A percentile compares a stretch with the other conserved stretches of the same genome.
Evolutionary conservation across 2,888 invertebrate species (phyloP).

Genomic region (Oxytorus armatus): DNA sequence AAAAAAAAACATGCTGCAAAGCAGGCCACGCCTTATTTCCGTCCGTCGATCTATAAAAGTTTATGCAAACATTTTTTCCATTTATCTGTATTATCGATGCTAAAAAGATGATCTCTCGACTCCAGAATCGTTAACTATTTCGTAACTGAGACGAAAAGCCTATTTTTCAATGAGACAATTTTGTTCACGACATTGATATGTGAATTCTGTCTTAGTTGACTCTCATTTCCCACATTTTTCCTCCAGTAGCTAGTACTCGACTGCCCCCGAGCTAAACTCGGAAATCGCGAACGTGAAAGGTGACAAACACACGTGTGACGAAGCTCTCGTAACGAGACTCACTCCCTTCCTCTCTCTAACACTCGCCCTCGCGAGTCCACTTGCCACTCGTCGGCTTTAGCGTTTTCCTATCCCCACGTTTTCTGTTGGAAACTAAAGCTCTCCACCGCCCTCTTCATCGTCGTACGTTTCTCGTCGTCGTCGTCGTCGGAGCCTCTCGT

Average conservation of each 20-base stretch:
- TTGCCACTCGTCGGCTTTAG: constrained; percentile 36
- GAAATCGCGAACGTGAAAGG: constrained; percentile 39
- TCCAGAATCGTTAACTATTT: no score
- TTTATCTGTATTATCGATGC: no score
- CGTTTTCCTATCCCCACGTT: constrained; percentile 23
- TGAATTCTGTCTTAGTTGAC: not conserved
- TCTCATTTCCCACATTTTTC: not conserved
- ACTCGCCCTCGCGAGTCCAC: constrained; percentile 22
- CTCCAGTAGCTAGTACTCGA: not conserved
- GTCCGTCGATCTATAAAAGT: no score
- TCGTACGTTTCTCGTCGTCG: constrained; percentile 52
- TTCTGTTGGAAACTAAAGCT: constrained; percentile 27
- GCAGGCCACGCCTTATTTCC: no score
- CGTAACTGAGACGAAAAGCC: not conserved
- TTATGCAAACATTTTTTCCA: no score
- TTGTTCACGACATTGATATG: not conserved
- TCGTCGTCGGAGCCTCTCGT: constrained; percentile 42
- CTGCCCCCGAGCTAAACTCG: constrained; percentile 1
- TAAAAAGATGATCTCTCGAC: no score
- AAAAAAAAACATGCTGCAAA: no score
- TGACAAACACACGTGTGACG: constrained; percentile 62
- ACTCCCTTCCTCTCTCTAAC: constrained; percentile 25
- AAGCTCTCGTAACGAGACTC: constrained; percentile 54
- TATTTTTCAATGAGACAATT: not conserved
- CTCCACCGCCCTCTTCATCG: constrained; percentile 13